Conservation (phyloP, 2,113 vertebrate species). For the Dipodomys stephensi region DNA sequence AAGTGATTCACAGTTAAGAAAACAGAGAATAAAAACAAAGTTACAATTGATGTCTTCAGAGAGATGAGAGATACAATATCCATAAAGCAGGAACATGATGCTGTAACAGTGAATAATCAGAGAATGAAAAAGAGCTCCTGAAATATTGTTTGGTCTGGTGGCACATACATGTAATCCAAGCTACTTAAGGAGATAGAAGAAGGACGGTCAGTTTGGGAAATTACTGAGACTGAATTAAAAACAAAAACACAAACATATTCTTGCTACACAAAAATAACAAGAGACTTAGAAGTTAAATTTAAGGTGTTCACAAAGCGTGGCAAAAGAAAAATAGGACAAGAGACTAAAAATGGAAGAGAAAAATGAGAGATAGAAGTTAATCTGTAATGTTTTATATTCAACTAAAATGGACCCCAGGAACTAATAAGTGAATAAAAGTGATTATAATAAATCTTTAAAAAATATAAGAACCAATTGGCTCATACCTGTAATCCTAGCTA, state of each 20-base stretch:
- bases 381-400: neutral
- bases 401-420: neutral
- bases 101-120: slow-evolving; percentile 19
- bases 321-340: neutral
- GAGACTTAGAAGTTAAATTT: slow-evolving; percentile 23
- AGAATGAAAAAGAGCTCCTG: slow-evolving; percentile 12
- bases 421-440: neutral
- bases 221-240: no score
- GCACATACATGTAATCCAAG: no score
- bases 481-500: no score
- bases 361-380: neutral
- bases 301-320: neutral
- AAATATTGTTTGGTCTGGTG: neutral
- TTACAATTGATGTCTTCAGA: neutral
- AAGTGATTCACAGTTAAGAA: slow-evolving; percentile 43
- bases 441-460: neutral
- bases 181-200: no score
- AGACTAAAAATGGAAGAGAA: neutral
- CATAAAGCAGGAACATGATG: slow-evolving; percentile 12
- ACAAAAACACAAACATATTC: neutral
- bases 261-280: neutral
- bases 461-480: neutral
- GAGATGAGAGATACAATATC: neutral
- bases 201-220: no score
- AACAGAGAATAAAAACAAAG: neutral